These are phyloP conservation scores for Polydrusus pterygomalis DNA, from an alignment of 2,888 invertebrate genomes.

Conservation along the genomic window DNA sequence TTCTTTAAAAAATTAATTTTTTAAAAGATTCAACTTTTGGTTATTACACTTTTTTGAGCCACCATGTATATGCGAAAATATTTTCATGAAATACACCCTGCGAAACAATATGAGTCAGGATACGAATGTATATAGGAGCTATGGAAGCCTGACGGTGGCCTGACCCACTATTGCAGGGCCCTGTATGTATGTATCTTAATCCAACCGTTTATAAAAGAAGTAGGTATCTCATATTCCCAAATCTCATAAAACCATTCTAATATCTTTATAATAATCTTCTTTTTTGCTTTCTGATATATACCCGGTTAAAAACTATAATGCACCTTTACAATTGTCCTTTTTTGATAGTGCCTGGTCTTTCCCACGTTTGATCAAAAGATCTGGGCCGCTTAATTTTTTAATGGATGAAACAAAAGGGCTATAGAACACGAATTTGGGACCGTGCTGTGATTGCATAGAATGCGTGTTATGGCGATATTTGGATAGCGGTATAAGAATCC, in stretches of 20 bases:
- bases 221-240: constrained; percentile 23
- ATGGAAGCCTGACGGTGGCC: too few species aligned
- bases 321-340: constrained; percentile 37
- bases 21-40: too few species aligned
- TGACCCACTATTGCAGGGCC: too few species aligned
- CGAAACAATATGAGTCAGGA: too few species aligned
- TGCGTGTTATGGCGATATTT: constrained; percentile 6
- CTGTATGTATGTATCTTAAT: too few species aligned
- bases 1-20: too few species aligned
- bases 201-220: neutral
- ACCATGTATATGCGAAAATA: too few species aligned
- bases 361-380: constrained; percentile 47
- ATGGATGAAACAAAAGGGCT: constrained; percentile 44
- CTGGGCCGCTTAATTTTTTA: constrained; percentile 34
- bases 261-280: constrained; percentile 27
- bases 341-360: constrained; percentile 31
- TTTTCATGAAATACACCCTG: too few species aligned
- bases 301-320: constrained; percentile 16
- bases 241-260: constrained; percentile 22
- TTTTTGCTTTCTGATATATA: constrained; percentile 27
- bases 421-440: constrained; percentile 32
- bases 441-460: constrained; percentile 29
- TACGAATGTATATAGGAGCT: too few species aligned
- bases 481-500: neutral
- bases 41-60: too few species aligned